Evolutionary conservation across 2,888 invertebrate genomes (phyloP), one percentile per base, ranked within the genome.

Genomic region (Chrysodeixis includens): DNA sequence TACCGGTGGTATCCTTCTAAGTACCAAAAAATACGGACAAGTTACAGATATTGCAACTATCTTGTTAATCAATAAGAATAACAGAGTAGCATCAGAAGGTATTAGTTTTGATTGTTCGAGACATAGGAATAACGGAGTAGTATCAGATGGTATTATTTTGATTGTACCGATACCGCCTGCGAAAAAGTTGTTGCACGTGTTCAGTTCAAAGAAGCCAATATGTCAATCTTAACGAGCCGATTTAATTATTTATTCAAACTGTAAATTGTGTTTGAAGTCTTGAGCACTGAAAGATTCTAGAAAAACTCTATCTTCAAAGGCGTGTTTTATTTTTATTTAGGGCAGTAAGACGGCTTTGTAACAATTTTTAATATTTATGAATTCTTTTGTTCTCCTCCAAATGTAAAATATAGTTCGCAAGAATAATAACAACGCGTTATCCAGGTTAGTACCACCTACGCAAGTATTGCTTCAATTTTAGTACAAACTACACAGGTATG

Each of bases 211-310:
- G 66, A 49, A 75, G 66, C 57, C 71, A 30, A 55, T 63, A 10
- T 70, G 57, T 66, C 69, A 76, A 74, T 72, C 68, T 57, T 40
- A 64, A 69, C 44, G 59, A 40, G 40, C 40, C 40, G 40, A n/a
- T 51, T 56, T 74, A 69, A 77, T 77, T 79, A 78, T 83, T 83
- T 79, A 81, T 76, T 65, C 56, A 66, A 77, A 69, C 59, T 59
- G 40, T 53, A 70, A 66, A 61, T 75, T 53, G 56, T 53, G 62
- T 74, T 81, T 78, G 71, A 79, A 79, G 74, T 74, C 32, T 22
- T 32, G 40, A 56, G 55, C 18, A 57, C 51, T 65, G 66, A 32
- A 56, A 68, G 63, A 74, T 61, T 53, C 55, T 54, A 62, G 59
- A 70, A 72, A 71, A 67, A 30, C 55, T 18, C 49, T 1, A 30